Evolutionary conservation across 92 coral and sea anemone species (phyloP), one percentile per base, ranked within the genome.

Genomic region (Hydrozoanthus gracilis): DNA sequence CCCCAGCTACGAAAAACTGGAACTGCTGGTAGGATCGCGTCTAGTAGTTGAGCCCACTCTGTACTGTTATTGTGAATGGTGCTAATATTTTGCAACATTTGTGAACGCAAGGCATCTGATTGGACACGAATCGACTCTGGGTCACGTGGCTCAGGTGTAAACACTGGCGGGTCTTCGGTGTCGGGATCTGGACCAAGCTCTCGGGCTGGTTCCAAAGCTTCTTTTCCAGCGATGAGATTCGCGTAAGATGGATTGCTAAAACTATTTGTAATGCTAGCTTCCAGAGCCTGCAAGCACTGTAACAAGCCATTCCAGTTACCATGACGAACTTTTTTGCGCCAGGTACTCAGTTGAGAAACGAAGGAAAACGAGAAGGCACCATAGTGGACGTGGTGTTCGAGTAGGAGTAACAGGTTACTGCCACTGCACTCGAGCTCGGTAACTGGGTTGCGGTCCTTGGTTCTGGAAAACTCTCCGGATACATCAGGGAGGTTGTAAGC

Each of bases 291-390:
- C 27, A 96, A 74, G 82, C 99, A 95, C 73, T 95, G 95, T 49
- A 95, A 58, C 49, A 96, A 89, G 46, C 95, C 94, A 16, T 93
- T 84, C 99, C 99, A 96, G 87, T 92, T 88, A 69, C 98, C 92
- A 10, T 88, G 83, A 50, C 76, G 71, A 50, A 92, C 95, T 1
- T 95, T 86, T 47, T 90, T 89, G 47, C 98, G 94, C 99, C 99
- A 96, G 56, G 90, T 65, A 0, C 93, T 92, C 45, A 96, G 95
- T 82, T 96, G 99, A 50, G 92, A 71, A 55, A 95, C 83, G 77
- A 96, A 96, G 27, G 99, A 87, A 78, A 90, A 96, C 64, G 98
- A 96, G 82, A 95, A 95, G 1, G 99, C 98, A 10, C 97, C 89
- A 73, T 95, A 96, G 69, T 93, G 98, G 75, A 96, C 89, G 87